Conservation (phyloP, 2,797 vertebrate genomes). For the Typhlichthys eigenmanni region DNA sequence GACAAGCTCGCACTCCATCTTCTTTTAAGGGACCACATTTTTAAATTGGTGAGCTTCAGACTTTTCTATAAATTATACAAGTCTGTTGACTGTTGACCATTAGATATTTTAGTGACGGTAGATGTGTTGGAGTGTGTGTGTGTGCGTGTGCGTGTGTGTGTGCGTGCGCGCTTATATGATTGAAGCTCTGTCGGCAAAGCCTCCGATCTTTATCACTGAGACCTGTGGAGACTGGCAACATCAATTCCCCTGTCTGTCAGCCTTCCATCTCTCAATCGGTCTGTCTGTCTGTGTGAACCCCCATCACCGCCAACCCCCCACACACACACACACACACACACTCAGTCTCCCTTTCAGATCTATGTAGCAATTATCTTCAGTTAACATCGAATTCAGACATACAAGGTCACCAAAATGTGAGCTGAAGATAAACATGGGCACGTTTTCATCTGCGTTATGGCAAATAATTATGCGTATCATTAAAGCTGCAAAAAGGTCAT, state of each 20-base stretch:
- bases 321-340: not conserved
- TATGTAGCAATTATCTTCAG: constrained; percentile 28
- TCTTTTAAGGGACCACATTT: too few species aligned
- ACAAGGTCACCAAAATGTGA: constrained; percentile 27
- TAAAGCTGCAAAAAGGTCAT: too few species aligned
- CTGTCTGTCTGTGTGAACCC: constrained; percentile 25
- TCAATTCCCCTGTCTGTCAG: constrained; percentile 46
- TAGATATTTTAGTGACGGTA: not conserved
- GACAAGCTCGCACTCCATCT: too few species aligned
- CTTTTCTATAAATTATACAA: too few species aligned
- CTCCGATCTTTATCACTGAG: constrained; percentile 65
- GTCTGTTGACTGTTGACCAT: not conserved
- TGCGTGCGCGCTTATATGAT: constrained; percentile 24
- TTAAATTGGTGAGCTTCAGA: too few species aligned
- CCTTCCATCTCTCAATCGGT: constrained; percentile 34
- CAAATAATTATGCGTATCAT: too few species aligned
- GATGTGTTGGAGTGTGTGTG: constrained; percentile 16
- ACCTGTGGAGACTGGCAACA: constrained; percentile 63
- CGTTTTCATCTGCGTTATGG: too few species aligned
- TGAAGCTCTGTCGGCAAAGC: constrained; percentile 42
- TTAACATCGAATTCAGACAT: constrained; percentile 17
- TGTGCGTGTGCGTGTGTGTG: constrained; percentile 8
- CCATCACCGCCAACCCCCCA: not conserved
- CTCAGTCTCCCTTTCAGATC: constrained; percentile 3
- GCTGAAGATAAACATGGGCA: too few species aligned